These are phyloP conservation scores for Camponotus floridanus DNA, from an alignment of 1,140 invertebrate genomes.

Conservation along the genomic window DNA sequence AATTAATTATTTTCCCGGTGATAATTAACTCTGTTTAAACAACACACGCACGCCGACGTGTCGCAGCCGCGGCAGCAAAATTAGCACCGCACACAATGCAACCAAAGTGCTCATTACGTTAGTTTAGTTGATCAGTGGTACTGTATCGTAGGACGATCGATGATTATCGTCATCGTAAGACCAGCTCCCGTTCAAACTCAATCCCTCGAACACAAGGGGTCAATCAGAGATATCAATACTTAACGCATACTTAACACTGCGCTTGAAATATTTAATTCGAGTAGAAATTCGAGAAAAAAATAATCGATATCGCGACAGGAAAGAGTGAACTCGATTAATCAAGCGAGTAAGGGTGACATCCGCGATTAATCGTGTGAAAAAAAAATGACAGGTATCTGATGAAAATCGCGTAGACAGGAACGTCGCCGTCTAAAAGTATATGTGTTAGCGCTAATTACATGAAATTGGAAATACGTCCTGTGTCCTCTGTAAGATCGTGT, in stretches of 20 bases:
- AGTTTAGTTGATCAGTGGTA: conserved; percentile 39
- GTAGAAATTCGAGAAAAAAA: not conserved
- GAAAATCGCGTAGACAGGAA: not conserved
- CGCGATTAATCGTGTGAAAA: not conserved
- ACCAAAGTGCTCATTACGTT: conserved; percentile 8
- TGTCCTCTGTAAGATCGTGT: conserved; percentile 68
- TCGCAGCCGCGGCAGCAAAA: conserved; percentile 35
- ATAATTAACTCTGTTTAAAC: conserved; percentile 51
- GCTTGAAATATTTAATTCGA: not conserved
- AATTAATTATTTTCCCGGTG: conserved; percentile 53
- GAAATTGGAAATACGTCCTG: conserved; percentile 66
- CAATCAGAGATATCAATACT: conserved; percentile 14
- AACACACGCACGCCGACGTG: conserved; percentile 1
- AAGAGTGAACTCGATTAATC: not conserved
- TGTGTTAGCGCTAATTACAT: conserved; percentile 67
- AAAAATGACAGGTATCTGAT: not conserved
- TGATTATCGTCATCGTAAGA: not conserved
- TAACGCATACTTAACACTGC: not conserved
- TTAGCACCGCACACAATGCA: conserved; percentile 45
- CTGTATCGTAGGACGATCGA: conserved; percentile 22
- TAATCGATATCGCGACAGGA: not conserved
- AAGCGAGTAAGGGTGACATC: no score
- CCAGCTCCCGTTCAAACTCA: not conserved
- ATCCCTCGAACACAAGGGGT: not conserved
- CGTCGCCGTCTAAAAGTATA: not conserved